These are phyloP conservation scores for Anthoscopus minutus DNA, from an alignment of 2,113 vertebrate genomes.

Conservation along the genomic window DNA sequence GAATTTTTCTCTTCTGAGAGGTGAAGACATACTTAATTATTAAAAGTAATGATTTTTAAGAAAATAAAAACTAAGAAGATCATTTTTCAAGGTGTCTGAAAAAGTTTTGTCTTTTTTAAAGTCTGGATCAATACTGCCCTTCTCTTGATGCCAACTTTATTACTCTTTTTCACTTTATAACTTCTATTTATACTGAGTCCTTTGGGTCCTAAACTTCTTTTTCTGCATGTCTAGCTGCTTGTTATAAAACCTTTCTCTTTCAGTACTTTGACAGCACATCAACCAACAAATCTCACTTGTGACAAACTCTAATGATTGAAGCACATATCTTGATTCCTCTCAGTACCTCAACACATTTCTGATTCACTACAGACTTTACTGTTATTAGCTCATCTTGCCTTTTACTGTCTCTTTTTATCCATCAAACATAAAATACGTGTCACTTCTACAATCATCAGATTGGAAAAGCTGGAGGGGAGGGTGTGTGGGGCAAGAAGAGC, in stretches of 20 bases:
- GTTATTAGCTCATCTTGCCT: slow-evolving; percentile 74
- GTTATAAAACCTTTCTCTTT: slow-evolving; percentile 66
- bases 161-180: slow-evolving; percentile 64
- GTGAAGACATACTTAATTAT: not conserved
- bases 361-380: slow-evolving; percentile 73
- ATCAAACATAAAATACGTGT: slow-evolving; percentile 74
- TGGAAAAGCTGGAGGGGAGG: not conserved
- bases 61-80: not conserved
- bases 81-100: not conserved
- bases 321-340: slow-evolving; percentile 75
- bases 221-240: slow-evolving; percentile 68
- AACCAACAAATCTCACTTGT: slow-evolving; percentile 73
- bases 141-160: slow-evolving; percentile 58
- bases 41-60: not conserved
- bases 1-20: not conserved
- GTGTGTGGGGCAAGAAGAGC: not conserved
- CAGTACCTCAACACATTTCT: slow-evolving; percentile 73
- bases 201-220: slow-evolving; percentile 70
- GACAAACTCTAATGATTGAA: slow-evolving; percentile 81
- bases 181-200: slow-evolving; percentile 67
- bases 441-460: slow-evolving; percentile 51
- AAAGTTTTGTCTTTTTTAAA: slow-evolving; percentile 28
- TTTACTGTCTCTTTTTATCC: slow-evolving; percentile 75
- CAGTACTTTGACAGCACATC: slow-evolving; percentile 71
- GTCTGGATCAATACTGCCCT: slow-evolving; percentile 38